A percentile compares a stretch with the other conserved stretches of the same genome.
Evolutionary conservation across 1,140 invertebrate genomes (phyloP).

Genomic region (Pseudobourletiella spinata): DNA sequence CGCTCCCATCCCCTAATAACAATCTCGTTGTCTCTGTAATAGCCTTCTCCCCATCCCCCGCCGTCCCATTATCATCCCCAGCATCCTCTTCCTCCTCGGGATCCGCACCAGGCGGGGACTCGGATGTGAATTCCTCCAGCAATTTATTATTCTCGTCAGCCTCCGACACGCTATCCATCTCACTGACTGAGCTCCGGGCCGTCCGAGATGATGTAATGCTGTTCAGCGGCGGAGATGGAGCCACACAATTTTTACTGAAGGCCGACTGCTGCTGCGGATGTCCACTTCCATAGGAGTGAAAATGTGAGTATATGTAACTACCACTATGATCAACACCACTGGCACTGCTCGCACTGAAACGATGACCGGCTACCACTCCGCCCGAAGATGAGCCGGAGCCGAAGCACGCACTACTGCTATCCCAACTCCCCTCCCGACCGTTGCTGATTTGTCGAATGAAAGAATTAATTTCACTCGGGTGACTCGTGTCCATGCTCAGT

Average conservation of each 20-base stretch:
- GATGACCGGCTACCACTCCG: background rate
- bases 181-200: background rate
- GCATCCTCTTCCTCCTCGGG: background rate
- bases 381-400: too few species aligned
- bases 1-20: background rate
- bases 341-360: too few species aligned
- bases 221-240: background rate
- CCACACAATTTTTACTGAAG: too few species aligned
- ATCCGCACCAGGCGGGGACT: background rate
- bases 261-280: background rate
- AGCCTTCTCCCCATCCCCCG: background rate
- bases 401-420: background rate
- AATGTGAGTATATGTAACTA: too few species aligned
- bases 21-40: background rate
- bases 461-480: background rate
- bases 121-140: background rate
- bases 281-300: background rate
- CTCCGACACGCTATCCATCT: constrained; percentile 6
- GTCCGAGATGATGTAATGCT: background rate
- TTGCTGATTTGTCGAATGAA: too few species aligned
- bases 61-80: background rate
- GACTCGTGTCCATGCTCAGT: constrained; percentile 8
- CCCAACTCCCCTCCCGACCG: background rate
- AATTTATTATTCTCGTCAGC: constrained; percentile 13
- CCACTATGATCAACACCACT: too few species aligned